Evolutionary conservation across 1,140 invertebrate genomes (phyloP), one percentile per base, ranked within the genome.

Genomic region (Saccostrea echinata): DNA sequence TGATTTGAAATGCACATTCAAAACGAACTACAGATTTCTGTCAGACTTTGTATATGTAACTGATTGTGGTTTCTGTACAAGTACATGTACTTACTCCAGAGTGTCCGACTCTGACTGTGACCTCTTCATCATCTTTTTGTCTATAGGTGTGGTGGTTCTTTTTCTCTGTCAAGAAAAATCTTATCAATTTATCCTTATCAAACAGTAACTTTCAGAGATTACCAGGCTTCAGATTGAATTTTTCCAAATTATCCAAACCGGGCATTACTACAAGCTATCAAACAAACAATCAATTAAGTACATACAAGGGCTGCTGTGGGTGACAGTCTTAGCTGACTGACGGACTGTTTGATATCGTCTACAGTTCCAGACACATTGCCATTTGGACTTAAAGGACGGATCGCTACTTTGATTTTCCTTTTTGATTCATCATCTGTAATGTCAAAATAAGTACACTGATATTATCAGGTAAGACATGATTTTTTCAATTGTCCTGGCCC

Each of bases 331-430:
- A 99, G 96, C 95, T 97, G 98, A 95, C 98, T 98, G 80, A 99
- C 97, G 24, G 98, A 98, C 21, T 97, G 98, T 92, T 98, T 96
- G 1, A 99, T 95, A 94, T 99, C 98, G 95, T 99, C 98, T 11
- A 99, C 97, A 94, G 97, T 98, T 18, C 98, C 98, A 91, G 98
- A 98, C 21, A 92, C 88, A 18, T 82, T 85, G 84, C 91, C 92
- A 88, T 92, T 33, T 97, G 97, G 90, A 96, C 97, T 93, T 8
- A 99, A 95, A 6, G 98, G 98, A 95, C 99, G 99, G 88, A 99
- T 99, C 96, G 98, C 97, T 21, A 99, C 97, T 94, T 98, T 97
- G 90, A 99, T 98, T 94, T 98, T 98, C 88, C 97, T 96, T 92
- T 97, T 89, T 97, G 86, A 96, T 96, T 93, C 93, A 85, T 98